phyloP scores from a whole-genome alignment of 2,888 invertebrate species.

The Onchidella celtica region DNA sequence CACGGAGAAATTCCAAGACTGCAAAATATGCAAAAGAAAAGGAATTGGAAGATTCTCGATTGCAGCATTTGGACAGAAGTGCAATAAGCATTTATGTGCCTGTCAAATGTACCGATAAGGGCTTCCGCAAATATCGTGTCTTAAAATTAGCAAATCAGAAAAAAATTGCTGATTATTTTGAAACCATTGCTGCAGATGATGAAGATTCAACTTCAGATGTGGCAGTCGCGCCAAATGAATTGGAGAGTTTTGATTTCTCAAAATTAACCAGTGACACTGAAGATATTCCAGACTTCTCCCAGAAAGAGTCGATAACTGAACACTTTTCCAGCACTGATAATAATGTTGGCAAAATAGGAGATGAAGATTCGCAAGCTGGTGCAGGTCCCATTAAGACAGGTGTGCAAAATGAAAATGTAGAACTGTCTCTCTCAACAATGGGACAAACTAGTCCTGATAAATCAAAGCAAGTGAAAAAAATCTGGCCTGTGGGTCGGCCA shows the following conservation, averaged over 20 bases:
- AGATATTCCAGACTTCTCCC: not conserved
- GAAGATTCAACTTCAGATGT: constrained; percentile 12
- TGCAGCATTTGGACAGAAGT: constrained; percentile 28
- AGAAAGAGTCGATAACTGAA: not conserved
- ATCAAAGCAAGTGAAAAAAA: constrained; percentile 20
- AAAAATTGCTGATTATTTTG: constrained; percentile 39
- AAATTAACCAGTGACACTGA: not conserved
- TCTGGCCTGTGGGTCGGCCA: constrained; percentile 47
- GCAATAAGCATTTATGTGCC: constrained; percentile 44
- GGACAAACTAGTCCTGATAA: not conserved
- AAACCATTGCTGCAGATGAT: constrained; percentile 8
- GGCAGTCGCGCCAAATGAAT: not conserved
- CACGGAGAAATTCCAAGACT: constrained; percentile 6
- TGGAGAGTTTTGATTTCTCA: constrained; percentile 26
- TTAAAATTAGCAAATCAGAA: constrained; percentile 40
- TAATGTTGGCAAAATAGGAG: not conserved
- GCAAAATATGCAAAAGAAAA: constrained; percentile 2
- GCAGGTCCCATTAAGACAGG: not conserved
- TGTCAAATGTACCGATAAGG: constrained; percentile 27
- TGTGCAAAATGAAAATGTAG: not conserved
- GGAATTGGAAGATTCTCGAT: constrained; percentile 3
- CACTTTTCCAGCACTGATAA: not conserved
- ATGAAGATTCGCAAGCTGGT: constrained; percentile 22
- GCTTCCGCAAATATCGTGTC: constrained; percentile 25
- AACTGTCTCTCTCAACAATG: not conserved